A percentile compares a stretch with the other conserved stretches of the same genome.
Evolutionary conservation across 2,113 vertebrate genomes (phyloP).

Genomic region (Lagopus muta): DNA sequence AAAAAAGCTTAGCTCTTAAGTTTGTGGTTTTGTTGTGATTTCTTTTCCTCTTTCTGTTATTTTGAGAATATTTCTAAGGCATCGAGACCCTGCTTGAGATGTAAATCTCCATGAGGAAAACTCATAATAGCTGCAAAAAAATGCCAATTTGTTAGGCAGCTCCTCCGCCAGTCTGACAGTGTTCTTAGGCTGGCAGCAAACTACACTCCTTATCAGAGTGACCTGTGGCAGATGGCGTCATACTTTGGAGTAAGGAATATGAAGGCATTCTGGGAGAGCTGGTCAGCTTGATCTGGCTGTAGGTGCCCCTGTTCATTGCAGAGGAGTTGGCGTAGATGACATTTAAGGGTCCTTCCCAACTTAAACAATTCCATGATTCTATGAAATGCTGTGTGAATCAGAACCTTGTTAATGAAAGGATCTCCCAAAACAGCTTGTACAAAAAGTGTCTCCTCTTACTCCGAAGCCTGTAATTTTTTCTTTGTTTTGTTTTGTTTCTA

Average conservation of each 20-base stretch:
- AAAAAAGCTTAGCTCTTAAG: background rate
- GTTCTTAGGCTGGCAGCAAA: background rate
- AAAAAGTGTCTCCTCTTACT: background rate
- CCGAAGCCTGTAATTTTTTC: background rate
- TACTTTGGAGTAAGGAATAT: background rate
- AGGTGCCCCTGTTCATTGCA: too few relatives aligned
- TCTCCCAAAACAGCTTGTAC: background rate
- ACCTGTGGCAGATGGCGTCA: slow-evolving; percentile 21
- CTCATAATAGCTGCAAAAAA: background rate
- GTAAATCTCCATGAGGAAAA: slow-evolving; percentile 9
- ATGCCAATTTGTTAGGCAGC: slow-evolving; percentile 5
- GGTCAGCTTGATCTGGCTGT: background rate
- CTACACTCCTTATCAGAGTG: background rate
- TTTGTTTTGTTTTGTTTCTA: background rate
- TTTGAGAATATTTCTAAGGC: slow-evolving; percentile 21
- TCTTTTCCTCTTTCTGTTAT: background rate
- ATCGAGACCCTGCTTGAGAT: background rate
- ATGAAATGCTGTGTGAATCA: background rate
- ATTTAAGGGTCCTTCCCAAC: too few relatives aligned
- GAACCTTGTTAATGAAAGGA: background rate
- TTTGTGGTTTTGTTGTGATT: background rate
- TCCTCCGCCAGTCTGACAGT: slow-evolving; percentile 8
- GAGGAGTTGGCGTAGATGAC: too few relatives aligned
- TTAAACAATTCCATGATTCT: too few relatives aligned
- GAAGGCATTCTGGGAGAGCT: background rate